Evolutionary conservation across 2,797 vertebrate genomes (phyloP).

Genomic region (Graptemys geographica): DNA sequence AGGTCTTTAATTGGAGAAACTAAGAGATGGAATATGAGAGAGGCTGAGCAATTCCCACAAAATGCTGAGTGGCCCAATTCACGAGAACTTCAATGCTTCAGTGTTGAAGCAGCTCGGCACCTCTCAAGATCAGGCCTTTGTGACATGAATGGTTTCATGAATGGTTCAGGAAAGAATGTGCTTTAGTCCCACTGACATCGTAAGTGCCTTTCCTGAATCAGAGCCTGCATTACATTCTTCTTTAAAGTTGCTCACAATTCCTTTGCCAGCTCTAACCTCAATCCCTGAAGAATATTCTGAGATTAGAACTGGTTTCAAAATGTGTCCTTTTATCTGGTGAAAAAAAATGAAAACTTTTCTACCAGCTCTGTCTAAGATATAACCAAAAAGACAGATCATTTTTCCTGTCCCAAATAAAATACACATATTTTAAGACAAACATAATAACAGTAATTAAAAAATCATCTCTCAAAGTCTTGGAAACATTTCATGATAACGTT

Average conservation of each 20-base stretch:
- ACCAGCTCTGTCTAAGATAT: conserved; percentile 11
- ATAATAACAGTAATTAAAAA: conserved; percentile 23
- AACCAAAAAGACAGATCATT: neutral
- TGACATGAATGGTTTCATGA: neutral
- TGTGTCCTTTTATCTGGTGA: neutral
- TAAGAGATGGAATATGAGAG: neutral
- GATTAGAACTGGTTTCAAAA: neutral
- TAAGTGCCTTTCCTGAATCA: neutral
- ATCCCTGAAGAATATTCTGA: conserved; percentile 36
- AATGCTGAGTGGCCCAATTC: neutral
- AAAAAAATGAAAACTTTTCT: neutral
- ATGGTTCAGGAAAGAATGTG: neutral
- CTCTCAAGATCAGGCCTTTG: neutral
- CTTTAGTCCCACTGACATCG: neutral
- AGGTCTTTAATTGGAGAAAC: neutral
- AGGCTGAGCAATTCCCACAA: neutral
- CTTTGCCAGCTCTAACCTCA: conserved; percentile 8
- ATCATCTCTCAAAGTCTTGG: conserved; percentile 57
- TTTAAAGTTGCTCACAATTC: conserved; percentile 11
- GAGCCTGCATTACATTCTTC: neutral
- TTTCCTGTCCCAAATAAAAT: conserved; percentile 31
- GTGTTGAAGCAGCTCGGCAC: neutral
- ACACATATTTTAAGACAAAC: conserved; percentile 13
- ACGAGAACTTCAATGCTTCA: neutral
- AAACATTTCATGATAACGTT: conserved; percentile 62